Conservation (phyloP, 2,113 vertebrate species). For the Solea senegalensis region DNA sequence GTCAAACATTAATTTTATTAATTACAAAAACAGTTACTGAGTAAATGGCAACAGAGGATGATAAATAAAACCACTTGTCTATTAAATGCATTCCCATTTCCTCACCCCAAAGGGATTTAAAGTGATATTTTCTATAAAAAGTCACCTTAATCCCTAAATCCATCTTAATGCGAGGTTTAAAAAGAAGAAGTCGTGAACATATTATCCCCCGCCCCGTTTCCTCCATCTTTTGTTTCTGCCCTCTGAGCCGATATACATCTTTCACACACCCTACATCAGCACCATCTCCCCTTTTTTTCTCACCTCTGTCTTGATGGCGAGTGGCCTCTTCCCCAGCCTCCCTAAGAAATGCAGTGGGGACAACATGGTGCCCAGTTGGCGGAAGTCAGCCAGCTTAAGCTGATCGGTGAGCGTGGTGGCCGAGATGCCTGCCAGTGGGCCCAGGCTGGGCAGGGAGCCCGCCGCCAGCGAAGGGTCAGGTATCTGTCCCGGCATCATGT, state of each 20-base stretch:
- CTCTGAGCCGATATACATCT: background rate
- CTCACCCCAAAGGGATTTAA: too few relatives aligned
- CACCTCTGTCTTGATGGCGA: slow-evolving; percentile 91
- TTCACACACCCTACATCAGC: background rate
- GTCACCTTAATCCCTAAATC: too few relatives aligned
- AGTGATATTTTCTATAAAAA: too few relatives aligned
- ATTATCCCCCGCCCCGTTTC: too few relatives aligned
- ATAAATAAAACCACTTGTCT: too few relatives aligned
- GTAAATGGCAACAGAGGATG: too few relatives aligned
- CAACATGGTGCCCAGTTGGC: slow-evolving; percentile 89
- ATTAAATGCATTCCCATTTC: too few relatives aligned
- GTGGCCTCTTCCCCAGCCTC: slow-evolving; percentile 89
- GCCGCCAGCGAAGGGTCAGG: slow-evolving; percentile 93
- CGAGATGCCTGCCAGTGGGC: slow-evolving; percentile 90
- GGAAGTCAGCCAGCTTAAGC: slow-evolving; percentile 91
- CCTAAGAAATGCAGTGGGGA: slow-evolving; percentile 91
- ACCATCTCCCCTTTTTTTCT: slow-evolving; percentile 53
- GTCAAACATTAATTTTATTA: too few relatives aligned
- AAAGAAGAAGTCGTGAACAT: too few relatives aligned
- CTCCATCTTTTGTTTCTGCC: too few relatives aligned
- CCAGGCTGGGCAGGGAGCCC: slow-evolving; percentile 90
- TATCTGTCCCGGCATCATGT: slow-evolving; percentile 98
- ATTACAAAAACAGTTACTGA: too few relatives aligned
- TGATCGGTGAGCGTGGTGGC: slow-evolving; percentile 91
- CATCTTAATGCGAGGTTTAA: too few relatives aligned